Percentiles rank a stretch among this genome's conserved stretches.
Conservation (phyloP, 2,797 vertebrate genomes). For the Callimico goeldii region DNA sequence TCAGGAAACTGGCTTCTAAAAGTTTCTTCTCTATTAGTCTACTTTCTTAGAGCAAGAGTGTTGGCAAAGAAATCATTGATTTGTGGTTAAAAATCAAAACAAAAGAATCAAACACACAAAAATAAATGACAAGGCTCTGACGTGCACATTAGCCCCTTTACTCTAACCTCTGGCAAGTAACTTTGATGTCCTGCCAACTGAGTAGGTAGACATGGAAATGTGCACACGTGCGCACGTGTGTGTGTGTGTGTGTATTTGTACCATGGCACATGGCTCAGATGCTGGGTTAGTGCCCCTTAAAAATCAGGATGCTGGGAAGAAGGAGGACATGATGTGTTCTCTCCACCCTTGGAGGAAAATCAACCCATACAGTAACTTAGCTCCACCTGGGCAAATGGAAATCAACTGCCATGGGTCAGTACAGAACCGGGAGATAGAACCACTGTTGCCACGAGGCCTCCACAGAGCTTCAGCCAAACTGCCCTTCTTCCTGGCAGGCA, state of each 20-base stretch:
- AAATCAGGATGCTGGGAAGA: not conserved
- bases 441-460: not conserved
- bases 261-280: not conserved
- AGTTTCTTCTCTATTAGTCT: not conserved
- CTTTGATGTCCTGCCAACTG: not conserved
- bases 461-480: not conserved
- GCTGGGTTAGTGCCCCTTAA: not conserved
- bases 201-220: not conserved
- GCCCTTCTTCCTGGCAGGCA: not conserved
- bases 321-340: not conserved
- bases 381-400: not conserved
- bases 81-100: not conserved
- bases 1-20: not conserved
- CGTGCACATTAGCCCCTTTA: not conserved
- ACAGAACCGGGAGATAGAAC: not conserved
- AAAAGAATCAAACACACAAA: not conserved
- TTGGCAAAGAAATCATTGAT: not conserved
- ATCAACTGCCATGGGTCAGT: not conserved
- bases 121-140: not conserved
- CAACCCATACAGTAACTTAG: not conserved
- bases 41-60: not conserved
- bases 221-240: rapidly evolving
- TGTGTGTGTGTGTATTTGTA: not conserved
- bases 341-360: not conserved
- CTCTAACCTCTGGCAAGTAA: not conserved